phyloP scores from a whole-genome alignment of 2,797 vertebrate species.

The Sebastes nivosus region DNA sequence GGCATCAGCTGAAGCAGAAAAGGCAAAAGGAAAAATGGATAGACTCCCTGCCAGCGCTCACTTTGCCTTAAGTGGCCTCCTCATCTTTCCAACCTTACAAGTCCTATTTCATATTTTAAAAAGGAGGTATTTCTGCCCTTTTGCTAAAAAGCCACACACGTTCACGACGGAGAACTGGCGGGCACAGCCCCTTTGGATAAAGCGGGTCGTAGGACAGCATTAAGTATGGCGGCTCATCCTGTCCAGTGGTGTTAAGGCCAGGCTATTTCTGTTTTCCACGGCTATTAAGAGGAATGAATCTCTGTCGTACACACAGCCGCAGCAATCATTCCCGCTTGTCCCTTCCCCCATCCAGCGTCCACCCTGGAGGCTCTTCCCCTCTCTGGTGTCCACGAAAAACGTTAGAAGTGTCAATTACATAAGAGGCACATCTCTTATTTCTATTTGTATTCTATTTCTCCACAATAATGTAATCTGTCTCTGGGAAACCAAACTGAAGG shows the following conservation, averaged over 20 bases:
- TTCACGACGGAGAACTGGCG: conserved; percentile 3
- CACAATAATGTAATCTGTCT: conserved; percentile 24
- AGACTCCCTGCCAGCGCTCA: conserved; percentile 52
- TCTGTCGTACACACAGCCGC: conserved; percentile 22
- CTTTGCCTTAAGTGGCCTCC: conserved; percentile 34
- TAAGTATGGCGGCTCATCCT: conserved; percentile 10
- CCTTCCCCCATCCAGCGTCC: conserved; percentile 21
- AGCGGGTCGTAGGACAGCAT: conserved; percentile 11
- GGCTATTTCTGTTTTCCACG: conserved; percentile 40
- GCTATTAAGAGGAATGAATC: conserved; percentile 25
- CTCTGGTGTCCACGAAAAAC: conserved; percentile 20
- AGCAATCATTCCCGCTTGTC: conserved; percentile 7
- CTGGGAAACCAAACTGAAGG: not conserved
- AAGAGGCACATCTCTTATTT: conserved; percentile 34
- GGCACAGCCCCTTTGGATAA: conserved; percentile 18
- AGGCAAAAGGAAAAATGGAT: conserved; percentile 56
- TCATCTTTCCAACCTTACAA: conserved; percentile 40
- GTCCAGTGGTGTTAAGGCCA: conserved; percentile 24
- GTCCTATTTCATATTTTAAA: conserved; percentile 33
- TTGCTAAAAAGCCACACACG: not conserved
- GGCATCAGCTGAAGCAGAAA: conserved; percentile 71
- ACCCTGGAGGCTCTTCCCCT: conserved; percentile 1
- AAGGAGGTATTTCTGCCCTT: conserved; percentile 10
- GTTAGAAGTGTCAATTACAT: conserved; percentile 49
- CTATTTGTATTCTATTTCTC: conserved; percentile 20